A percentile compares a stretch with the other conserved stretches of the same genome.
Conservation (phyloP, 2,113 vertebrate genomes). For the Rousettus leschenaultii region DNA sequence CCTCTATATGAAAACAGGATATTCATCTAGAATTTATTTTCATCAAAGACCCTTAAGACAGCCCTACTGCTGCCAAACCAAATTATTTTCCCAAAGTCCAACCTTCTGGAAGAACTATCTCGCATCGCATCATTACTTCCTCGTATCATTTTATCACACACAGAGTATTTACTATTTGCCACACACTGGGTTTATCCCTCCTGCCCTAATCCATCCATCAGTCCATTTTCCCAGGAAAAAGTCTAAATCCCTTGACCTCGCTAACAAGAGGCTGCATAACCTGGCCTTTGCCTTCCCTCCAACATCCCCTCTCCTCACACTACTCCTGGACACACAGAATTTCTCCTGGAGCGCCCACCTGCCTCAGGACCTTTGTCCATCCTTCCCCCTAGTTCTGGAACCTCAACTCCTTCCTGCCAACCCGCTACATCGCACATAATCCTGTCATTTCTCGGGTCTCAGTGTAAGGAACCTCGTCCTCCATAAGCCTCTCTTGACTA, state of each 20-base stretch:
- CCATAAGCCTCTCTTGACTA: neutral
- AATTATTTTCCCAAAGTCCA: too few species aligned
- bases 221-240: neutral
- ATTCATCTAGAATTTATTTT: neutral
- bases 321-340: neutral
- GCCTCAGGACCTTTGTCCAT: neutral
- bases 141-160: neutral
- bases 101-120: neutral
- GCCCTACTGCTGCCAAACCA: neutral
- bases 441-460: neutral
- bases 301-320: too few species aligned
- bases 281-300: neutral
- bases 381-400: neutral
- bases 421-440: fast-evolving
- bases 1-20: neutral
- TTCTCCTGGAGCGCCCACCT: neutral
- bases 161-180: neutral
- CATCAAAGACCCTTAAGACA: neutral
- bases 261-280: neutral
- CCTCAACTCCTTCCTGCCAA: neutral
- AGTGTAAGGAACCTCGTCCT: neutral
- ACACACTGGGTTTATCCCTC: neutral
- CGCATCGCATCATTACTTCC: too few species aligned
- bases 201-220: neutral
- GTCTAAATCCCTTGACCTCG: neutral